Conservation (phyloP, 92 coral and sea anemone species). For the Epizoanthus stellaris region DNA sequence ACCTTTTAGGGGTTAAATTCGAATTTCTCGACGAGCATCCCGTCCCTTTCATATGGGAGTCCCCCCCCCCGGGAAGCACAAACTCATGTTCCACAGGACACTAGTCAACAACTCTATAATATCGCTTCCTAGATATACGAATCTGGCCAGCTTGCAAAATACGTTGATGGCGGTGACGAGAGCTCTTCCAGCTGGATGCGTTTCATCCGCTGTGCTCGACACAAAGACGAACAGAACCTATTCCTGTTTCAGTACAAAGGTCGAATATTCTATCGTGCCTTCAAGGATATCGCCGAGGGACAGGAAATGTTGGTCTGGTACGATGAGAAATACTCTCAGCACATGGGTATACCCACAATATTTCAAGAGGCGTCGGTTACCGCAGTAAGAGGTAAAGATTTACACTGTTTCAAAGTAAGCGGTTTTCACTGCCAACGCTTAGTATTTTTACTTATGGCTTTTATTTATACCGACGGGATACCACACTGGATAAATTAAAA, state of each 20-base stretch:
- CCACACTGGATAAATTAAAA: neutral
- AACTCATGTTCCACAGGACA: no score
- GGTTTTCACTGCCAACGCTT: no score
- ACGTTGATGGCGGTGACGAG: conserved; percentile 91
- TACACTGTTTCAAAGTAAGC: neutral
- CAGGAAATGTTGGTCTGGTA: conserved; percentile 96
- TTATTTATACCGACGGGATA: neutral
- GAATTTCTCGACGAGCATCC: no score
- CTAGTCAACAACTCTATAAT: no score
- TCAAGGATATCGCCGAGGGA: conserved; percentile 85
- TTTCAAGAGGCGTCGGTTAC: conserved; percentile 39
- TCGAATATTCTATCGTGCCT: conserved; percentile 91
- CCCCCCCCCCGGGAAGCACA: no score
- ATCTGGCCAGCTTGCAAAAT: conserved; percentile 61
- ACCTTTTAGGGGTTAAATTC: no score
- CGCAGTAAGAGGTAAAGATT: conserved; percentile 3
- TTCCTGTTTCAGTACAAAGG: conserved; percentile 84
- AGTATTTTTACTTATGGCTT: neutral
- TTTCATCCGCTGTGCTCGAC: conserved; percentile 94
- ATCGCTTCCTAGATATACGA: conserved; percentile 72
- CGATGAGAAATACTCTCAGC: conserved; percentile 82
- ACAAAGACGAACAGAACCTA: conserved; percentile 90
- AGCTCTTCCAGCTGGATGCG: conserved; percentile 96
- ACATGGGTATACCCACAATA: conserved; percentile 91
- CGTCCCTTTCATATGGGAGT: no score